Evolutionary conservation across 2,888 invertebrate species (phyloP), one percentile per base, ranked within the genome.

Genomic region (Darwinula stevensoni): DNA sequence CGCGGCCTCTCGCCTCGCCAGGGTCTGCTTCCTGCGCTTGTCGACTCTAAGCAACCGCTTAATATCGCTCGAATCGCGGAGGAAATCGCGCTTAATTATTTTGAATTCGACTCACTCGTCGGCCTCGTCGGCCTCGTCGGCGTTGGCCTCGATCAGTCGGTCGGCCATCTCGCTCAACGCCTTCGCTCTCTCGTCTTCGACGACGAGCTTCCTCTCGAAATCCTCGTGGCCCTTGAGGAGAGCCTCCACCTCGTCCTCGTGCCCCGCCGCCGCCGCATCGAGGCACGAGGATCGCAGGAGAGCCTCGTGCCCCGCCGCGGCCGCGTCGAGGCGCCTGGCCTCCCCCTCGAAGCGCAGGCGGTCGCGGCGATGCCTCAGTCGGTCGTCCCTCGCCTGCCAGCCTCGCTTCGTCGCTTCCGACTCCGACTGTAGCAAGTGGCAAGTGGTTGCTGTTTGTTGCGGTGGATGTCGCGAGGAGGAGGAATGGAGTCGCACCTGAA

Each of bases 301-400:
- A 0, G 84, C 80, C 48, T 84, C 74, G 47, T 94, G 88, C n/a
- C 80, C 76, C 33, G 78, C 76, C 31, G 80, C 82, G 9, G 76
- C 71, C 1, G 91, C 84, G 53, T 94, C 91, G 38, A 94, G 78
- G 48, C 86, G 78, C 49, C 94, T 91, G 0, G 88, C 88, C 51
- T 94, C 94, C 26, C 82, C 67, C 52, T 84, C 84, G 54, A 88
- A 86, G 39, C 72, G 63, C 52, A 80, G 84, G 36, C 91, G 55
- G 41, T 86, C 76, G 17, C 80, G 63, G 38, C 78, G 69, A 48
- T 91, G 82, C 41, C 72, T 65, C 35, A 91, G 53, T 60, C 73
- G 70, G 30, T 68, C 66, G 34, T 82, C 71, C 46, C 86, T 84
- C 34, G 71, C 68, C 30, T 63, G 53, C 80, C 86, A 86, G 44